phyloP scores from a whole-genome alignment of 2,797 vertebrate species.

The Mareca strepera region DNA sequence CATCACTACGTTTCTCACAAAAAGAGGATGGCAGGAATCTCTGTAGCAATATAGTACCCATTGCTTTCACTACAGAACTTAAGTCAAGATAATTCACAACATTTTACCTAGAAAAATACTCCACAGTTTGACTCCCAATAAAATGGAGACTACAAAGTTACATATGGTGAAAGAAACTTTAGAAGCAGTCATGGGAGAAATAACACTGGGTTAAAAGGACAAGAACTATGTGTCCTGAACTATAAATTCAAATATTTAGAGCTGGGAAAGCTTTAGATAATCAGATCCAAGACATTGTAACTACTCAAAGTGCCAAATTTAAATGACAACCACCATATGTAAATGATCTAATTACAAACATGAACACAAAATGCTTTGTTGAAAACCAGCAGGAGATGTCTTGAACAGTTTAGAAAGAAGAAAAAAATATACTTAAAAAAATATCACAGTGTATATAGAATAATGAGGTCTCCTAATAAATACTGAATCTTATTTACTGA shows the following conservation, averaged over 20 bases:
- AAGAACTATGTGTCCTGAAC: background rate
- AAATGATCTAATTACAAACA: slow-evolving; percentile 36
- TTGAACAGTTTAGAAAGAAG: background rate
- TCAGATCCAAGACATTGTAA: background rate
- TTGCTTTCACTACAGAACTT: background rate
- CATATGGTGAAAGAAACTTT: background rate
- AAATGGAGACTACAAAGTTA: background rate
- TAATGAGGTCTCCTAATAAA: slow-evolving; percentile 18
- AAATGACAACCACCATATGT: background rate
- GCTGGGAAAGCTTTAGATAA: background rate
- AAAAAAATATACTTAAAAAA: background rate
- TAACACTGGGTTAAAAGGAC: background rate
- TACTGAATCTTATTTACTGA: slow-evolving; percentile 41
- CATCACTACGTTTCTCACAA: background rate
- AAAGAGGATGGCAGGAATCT: background rate
- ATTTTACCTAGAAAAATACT: background rate
- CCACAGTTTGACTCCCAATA: background rate
- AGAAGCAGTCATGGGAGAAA: slow-evolving; percentile 13
- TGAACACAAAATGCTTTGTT: background rate
- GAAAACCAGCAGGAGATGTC: background rate
- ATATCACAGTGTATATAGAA: background rate
- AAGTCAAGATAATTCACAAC: background rate
- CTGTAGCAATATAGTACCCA: background rate
- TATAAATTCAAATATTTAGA: background rate
- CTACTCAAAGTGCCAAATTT: background rate